Conservation (phyloP, 2,888 invertebrate genomes). For the Athrips mouffetella region DNA sequence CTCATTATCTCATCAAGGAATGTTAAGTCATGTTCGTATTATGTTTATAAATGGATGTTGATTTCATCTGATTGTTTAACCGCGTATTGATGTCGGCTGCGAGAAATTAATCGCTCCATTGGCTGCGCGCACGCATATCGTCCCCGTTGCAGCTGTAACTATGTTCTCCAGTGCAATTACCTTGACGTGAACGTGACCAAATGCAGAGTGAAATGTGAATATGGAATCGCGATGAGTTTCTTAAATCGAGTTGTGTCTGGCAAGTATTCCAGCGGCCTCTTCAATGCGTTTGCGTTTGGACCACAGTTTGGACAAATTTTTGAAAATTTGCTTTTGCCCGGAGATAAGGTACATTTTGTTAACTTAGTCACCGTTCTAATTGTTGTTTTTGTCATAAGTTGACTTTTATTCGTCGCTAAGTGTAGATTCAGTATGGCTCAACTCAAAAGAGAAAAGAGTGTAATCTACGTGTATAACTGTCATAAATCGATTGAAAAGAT, state of each 20-base stretch:
- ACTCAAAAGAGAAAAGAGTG: too few relatives aligned
- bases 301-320: neutral
- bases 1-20: neutral
- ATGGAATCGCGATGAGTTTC: constrained; percentile 9
- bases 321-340: neutral
- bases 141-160: constrained; percentile 12
- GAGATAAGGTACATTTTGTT: neutral
- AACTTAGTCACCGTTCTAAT: too few relatives aligned
- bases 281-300: neutral
- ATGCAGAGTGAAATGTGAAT: constrained; percentile 5
- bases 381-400: too few relatives aligned
- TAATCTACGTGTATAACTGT: too few relatives aligned
- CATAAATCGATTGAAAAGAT: too few relatives aligned
- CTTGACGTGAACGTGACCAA: constrained; percentile 1
- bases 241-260: neutral
- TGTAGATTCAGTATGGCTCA: too few relatives aligned
- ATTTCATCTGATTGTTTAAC: constrained; percentile 16
- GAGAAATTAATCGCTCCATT: constrained; percentile 35
- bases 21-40: constrained; percentile 2
- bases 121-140: constrained; percentile 27
- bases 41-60: constrained; percentile 13
- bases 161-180: constrained; percentile 1
- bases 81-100: constrained; percentile 19
- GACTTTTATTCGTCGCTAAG: too few relatives aligned
- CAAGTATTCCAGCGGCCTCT: neutral